phyloP scores from a whole-genome alignment of 2,888 invertebrate species.

The Aspidapion aeneum region DNA sequence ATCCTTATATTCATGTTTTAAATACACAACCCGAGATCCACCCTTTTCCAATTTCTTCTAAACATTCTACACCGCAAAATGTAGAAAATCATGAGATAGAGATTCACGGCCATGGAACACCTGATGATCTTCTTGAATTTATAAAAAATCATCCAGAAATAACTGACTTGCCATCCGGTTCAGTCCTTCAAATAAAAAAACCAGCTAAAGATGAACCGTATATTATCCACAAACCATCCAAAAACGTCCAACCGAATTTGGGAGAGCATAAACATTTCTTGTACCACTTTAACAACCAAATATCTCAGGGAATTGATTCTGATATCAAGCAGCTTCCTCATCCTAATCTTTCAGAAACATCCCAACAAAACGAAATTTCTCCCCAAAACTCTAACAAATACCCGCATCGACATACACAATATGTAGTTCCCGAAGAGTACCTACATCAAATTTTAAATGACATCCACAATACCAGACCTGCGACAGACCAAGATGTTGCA shows the following conservation, averaged over 20 bases:
- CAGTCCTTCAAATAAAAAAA: conserved; percentile 45
- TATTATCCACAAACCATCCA: not conserved
- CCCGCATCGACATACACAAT: not conserved
- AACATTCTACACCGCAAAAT: too few relatives aligned
- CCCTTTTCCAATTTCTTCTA: too few relatives aligned
- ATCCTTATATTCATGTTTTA: too few relatives aligned
- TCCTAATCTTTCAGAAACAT: not conserved
- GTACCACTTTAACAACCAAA: not conserved
- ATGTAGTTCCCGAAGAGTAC: not conserved
- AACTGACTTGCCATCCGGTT: conserved; percentile 45
- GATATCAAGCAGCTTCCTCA: too few relatives aligned
- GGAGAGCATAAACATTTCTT: too few relatives aligned
- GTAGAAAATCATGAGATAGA: conserved; percentile 23
- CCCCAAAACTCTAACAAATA: too few relatives aligned
- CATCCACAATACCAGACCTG: not conserved
- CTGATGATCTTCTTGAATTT: conserved; percentile 44
- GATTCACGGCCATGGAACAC: conserved; percentile 39
- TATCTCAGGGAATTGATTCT: too few relatives aligned
- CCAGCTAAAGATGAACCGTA: conserved; percentile 23
- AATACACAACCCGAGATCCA: too few relatives aligned
- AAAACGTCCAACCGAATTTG: too few relatives aligned
- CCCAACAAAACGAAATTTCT: not conserved
- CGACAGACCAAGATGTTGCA: not conserved
- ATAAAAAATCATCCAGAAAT: conserved; percentile 47
- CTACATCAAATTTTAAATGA: not conserved